Base-by-base conservation (phyloP, 2,888 invertebrate species). In the Catotricha subobsoleta region DNA sequence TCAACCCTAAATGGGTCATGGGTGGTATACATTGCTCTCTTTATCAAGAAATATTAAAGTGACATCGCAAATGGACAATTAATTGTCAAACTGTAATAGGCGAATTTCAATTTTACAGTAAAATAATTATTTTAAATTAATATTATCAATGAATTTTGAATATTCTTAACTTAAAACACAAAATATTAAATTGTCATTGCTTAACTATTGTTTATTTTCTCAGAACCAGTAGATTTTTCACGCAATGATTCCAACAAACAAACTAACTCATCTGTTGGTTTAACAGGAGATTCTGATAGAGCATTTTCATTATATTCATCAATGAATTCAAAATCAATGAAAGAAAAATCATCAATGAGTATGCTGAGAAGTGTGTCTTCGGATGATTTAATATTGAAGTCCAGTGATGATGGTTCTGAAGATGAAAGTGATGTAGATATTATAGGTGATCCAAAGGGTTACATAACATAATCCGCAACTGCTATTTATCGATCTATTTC, bases 221-320 rank as follows among this genome's bases (percentile, higher is more conserved):
- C 50, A 61, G 62, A 62, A 50, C 62, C 62, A 47, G 62, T 62
- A 50, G 62, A 62, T 55, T 62, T 62, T 48, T 62, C 62, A 51
- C 58, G 61, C 48, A 52, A 56, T 9, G 61, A 61, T 15, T 45
- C 50, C 46, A 46, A 18, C 46, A 46, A 46, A 47, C 30, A 25
- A 42, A 34, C 20, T 38, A 35, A 43, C 13, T 43, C 44, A 40
- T 43, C 45, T 23, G 21, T 30, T 9, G 44, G 41, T 10, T 12
- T n/a, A 29, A 33, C 34, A 35, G 13, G 12, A 3, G 39, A 31
- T 12, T 39, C 39, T 8, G 39, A 39, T 1, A 39, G 38, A 39
- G 33, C 39, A 29, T 43, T 35, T 35, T 30, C 43, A 13, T 30
- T 43, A 6, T 43, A 38, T 23, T 36, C 40, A 25, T 30, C 43